These are phyloP conservation scores for Agonum fuliginosum DNA, from an alignment of 2,888 invertebrate genomes.

Conservation along the genomic window DNA sequence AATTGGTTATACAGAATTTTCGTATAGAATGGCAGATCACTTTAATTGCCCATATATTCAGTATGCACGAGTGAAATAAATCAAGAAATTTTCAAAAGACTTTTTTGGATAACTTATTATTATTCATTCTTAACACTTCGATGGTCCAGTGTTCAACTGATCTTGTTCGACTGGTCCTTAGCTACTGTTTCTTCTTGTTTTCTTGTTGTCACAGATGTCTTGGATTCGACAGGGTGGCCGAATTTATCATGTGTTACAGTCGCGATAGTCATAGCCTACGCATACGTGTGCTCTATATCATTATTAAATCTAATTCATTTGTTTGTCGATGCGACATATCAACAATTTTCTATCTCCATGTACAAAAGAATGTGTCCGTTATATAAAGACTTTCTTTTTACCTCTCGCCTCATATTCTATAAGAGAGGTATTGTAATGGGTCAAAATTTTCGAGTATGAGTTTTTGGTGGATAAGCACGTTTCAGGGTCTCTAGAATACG, in stretches of 20 bases:
- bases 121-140: not conserved
- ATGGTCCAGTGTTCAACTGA: constrained; percentile 3
- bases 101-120: too few relatives aligned
- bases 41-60: too few relatives aligned
- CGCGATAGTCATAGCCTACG: constrained; percentile 9
- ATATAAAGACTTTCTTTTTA: constrained; percentile 22
- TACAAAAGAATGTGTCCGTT: not conserved
- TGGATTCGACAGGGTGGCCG: constrained; percentile 13
- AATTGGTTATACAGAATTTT: too few relatives aligned
- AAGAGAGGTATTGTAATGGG: too few relatives aligned
- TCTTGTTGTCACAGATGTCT: constrained; percentile 5
- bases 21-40: too few relatives aligned
- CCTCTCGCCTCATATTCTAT: too few relatives aligned
- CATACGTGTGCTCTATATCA: not conserved
- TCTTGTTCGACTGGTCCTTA: constrained; percentile 7
- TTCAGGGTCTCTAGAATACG: too few relatives aligned
- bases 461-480: too few relatives aligned
- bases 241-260: constrained; percentile 13
- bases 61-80: too few relatives aligned
- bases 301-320: constrained; percentile 30
- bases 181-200: constrained; percentile 20
- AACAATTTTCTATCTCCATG: constrained; percentile 14
- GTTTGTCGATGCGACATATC: constrained; percentile 12
- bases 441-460: too few relatives aligned
- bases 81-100: too few relatives aligned